Conservation (phyloP, 2,888 invertebrate species). For the Acrobasis consociella region DNA sequence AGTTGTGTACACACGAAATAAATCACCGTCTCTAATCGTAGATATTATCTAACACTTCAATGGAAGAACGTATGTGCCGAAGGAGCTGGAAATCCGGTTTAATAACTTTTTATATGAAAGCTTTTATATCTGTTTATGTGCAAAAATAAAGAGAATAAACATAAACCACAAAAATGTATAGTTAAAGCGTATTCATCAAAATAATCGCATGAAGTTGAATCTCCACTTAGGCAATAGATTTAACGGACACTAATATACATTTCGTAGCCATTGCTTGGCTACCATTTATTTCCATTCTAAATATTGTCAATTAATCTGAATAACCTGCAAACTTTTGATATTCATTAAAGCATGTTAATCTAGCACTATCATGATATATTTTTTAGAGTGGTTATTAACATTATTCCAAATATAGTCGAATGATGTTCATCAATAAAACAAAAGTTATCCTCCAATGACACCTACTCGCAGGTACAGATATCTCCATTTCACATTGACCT, state of each 20-base stretch:
- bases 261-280: not conserved
- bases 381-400: no score
- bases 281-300: conserved; percentile 10
- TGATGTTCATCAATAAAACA: no score
- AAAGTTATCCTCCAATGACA: no score
- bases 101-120: conserved; percentile 25
- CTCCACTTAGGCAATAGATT: conserved; percentile 5
- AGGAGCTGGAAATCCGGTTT: conserved; percentile 51
- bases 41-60: conserved; percentile 34
- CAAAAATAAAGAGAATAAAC: conserved; percentile 2
- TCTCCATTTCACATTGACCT: conserved; percentile 13
- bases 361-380: no score
- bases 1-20: conserved; percentile 47
- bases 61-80: conserved; percentile 40
- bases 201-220: not conserved
- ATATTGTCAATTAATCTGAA: not conserved
- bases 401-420: no score
- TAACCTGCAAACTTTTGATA: not conserved
- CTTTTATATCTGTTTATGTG: not conserved
- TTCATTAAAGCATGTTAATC: no score
- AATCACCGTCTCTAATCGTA: conserved; percentile 34
- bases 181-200: not conserved
- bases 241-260: not conserved
- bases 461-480: not conserved
- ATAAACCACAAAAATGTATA: not conserved